Evolutionary conservation across 2,113 vertebrate species (phyloP), one percentile per base, ranked within the genome.

Genomic region (Hydrolagus affinis): DNA sequence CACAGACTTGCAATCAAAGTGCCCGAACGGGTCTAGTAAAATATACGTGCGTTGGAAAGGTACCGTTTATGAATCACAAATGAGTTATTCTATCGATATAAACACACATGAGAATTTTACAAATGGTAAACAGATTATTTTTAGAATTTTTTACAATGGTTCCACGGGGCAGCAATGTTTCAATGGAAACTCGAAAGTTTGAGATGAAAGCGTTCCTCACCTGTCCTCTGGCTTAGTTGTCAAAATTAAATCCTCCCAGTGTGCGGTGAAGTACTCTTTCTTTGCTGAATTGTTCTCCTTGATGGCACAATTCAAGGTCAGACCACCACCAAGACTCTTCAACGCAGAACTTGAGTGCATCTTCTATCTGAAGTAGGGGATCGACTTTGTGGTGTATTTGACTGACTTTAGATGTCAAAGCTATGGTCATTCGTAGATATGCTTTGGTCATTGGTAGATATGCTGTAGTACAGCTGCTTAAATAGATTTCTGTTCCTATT

Each of bases 211-310:
- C 2, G 15, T 23, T 14, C 68, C 89, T 28, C 90, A 93, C 92
- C 86, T 92, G 87, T 90, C 89, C 75, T 91, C 88, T 66, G 89
- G 89, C 85, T 90, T 91, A 0, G 89, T 92, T 88, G 93, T 90
- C 70, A 92, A 87, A 69, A 92, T 90, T 86, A 92, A 85, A 78
- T 91, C 89, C 85, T 92, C 86, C 93, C 91, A 93, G 23, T 87
- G 89, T 23, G 88, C 89, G 17, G 91, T 85, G 69, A 90, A 94
- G 12, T 85, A 88, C 85, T 93, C 91, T 71, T 86, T 93, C 86
- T 85, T 90, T 86, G 77, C 85, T 70, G 87, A 86, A 86, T 93
- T 87, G 3, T 88, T 87, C 85, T 93, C 92, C 78, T 85, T 88
- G n/a, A 93, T 86, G 19, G 92, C 90, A 87, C 90, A 91, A 86